Percentiles rank a stretch among this genome's conserved stretches.
Conservation (phyloP, 2,113 vertebrate species). For the Pyrgilauda ruficollis region DNA sequence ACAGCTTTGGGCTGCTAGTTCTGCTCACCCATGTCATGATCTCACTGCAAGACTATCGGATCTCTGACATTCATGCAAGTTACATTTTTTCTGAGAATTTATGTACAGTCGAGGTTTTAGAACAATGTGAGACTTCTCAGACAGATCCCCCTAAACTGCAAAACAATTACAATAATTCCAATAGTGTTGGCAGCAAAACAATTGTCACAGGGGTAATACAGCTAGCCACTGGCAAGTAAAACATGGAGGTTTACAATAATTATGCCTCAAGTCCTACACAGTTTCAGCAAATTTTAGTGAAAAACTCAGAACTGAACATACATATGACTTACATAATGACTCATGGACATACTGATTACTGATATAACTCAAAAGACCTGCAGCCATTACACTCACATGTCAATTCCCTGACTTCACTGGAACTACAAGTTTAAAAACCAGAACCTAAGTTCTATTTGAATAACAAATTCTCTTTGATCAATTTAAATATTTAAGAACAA, state of each 20-base stretch:
- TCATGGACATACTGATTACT: rapidly evolving
- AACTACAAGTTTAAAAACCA: neutral
- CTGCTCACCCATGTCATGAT: neutral
- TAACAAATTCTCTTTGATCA: neutral
- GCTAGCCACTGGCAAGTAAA: neutral
- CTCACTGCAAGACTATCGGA: neutral
- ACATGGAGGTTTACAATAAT: neutral
- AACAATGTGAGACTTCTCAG: neutral
- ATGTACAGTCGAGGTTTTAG: neutral
- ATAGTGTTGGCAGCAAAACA: neutral
- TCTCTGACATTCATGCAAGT: neutral
- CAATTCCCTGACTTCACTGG: neutral
- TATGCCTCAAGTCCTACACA: neutral
- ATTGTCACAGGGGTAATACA: neutral
- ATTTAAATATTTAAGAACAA: neutral
- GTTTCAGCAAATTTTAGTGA: neutral
- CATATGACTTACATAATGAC: neutral
- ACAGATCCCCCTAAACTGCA: neutral
- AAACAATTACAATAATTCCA: neutral
- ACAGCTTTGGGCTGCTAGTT: neutral
- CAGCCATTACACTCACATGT: neutral
- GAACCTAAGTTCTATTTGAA: neutral
- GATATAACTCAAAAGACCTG: neutral
- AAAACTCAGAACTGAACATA: neutral
- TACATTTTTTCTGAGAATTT: neutral